Evolutionary conservation across 2,888 invertebrate species (phyloP).

Genomic region (Stenurella melanura): DNA sequence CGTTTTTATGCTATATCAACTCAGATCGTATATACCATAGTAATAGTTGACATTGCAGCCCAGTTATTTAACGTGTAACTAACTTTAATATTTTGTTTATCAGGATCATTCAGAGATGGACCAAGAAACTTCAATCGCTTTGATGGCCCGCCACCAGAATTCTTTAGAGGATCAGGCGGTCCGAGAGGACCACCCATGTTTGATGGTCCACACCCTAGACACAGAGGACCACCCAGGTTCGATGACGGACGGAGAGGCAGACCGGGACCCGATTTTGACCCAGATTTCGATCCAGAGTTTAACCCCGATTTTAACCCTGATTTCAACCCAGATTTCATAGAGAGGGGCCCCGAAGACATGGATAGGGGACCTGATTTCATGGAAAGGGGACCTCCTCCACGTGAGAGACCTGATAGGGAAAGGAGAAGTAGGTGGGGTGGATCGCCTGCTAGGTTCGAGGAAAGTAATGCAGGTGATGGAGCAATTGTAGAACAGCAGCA

Average conservation of each 20-base stretch:
- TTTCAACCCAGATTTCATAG: neutral
- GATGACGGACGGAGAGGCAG: conserved; percentile 60
- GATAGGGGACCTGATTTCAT: conserved; percentile 22
- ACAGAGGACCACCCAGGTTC: conserved; percentile 46
- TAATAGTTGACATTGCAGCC: neutral
- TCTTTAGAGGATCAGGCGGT: conserved; percentile 42
- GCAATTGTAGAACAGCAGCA: neutral
- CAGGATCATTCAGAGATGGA: conserved; percentile 71
- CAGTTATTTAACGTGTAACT: neutral
- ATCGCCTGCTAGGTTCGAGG: conserved; percentile 36
- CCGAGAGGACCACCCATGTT: conserved; percentile 47
- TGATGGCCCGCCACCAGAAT: conserved; percentile 63
- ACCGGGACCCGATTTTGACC: conserved; percentile 30
- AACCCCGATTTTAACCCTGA: neutral
- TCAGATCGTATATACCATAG: too few relatives aligned
- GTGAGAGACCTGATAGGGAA: conserved; percentile 38
- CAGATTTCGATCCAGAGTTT: neutral
- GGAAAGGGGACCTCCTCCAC: conserved; percentile 29
- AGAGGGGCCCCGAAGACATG: neutral
- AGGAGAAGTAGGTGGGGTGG: conserved; percentile 56
- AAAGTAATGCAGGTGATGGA: neutral
- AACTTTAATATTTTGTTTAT: neutral
- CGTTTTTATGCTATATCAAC: too few relatives aligned
- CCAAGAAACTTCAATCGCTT: conserved; percentile 63
- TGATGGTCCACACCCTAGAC: conserved; percentile 43